A percentile compares a stretch with the other conserved stretches of the same genome.
Conservation (phyloP, 2,797 vertebrate species). For the Sphaeramia orbicularis region DNA sequence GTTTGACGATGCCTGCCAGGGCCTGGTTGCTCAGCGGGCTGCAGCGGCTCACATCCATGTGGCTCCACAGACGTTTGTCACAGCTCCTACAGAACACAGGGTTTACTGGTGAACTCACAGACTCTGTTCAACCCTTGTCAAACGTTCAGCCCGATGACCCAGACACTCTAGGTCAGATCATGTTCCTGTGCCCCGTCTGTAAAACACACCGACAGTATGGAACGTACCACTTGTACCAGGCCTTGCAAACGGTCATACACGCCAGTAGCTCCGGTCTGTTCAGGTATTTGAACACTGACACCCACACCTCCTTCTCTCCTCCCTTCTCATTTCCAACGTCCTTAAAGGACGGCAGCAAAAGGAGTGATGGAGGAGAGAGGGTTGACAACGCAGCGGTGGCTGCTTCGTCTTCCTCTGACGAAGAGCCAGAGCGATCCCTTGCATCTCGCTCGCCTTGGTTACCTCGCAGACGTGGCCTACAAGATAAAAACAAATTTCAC, state of each 20-base stretch:
- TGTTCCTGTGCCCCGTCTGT: background rate
- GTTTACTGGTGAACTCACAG: background rate
- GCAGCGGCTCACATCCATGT: conserved; percentile 94
- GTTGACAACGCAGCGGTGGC: conserved; percentile 43
- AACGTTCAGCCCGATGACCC: background rate
- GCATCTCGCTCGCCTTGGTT: conserved; percentile 48
- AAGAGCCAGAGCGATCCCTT: conserved; percentile 67
- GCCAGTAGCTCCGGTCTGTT: conserved; percentile 92
- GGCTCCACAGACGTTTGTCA: conserved; percentile 97
- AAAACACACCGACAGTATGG: background rate
- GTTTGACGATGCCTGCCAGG: conserved; percentile 93
- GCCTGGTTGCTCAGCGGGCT: conserved; percentile 93
- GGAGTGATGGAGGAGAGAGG: conserved; percentile 76
- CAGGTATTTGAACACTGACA: conserved; percentile 96
- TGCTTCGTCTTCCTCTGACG: conserved; percentile 75
- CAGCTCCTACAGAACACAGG: conserved; percentile 87
- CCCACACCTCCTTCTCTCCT: conserved; percentile 97
- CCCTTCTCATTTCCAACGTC: conserved; percentile 89
- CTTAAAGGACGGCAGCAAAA: conserved; percentile 84
- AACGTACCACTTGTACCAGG: conserved; percentile 99
- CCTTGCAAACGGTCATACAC: conserved; percentile 98
- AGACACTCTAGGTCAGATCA: background rate
- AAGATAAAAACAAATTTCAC: background rate
- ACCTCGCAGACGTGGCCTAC: conserved; percentile 72
- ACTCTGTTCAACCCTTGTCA: background rate